Percentiles rank a stretch among this genome's conserved stretches.
phyloP scores from a whole-genome alignment of 2,113 vertebrate species.

The Chauna torquata region DNA sequence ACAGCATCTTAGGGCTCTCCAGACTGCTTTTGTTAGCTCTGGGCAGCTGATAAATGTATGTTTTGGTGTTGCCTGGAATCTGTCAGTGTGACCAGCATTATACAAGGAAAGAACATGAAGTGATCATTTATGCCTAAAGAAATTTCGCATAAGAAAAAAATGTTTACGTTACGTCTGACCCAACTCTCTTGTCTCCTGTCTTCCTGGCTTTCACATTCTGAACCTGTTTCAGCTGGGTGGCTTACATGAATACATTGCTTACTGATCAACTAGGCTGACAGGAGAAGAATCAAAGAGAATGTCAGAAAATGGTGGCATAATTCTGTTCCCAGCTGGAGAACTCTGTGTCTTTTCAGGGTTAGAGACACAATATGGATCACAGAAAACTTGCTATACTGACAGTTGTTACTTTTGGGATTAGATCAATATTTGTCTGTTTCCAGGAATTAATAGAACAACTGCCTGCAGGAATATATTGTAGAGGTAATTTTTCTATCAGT shows the following conservation, averaged over 20 bases:
- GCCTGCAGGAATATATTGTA: conserved; percentile 30
- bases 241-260: background rate
- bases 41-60: background rate
- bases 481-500: conserved; percentile 29
- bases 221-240: background rate
- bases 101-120: background rate
- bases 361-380: background rate
- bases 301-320: conserved; percentile 30
- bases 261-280: background rate
- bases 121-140: background rate
- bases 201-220: background rate
- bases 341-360: background rate
- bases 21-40: background rate
- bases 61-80: background rate
- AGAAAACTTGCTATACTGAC: background rate
- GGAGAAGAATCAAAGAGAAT: conserved; percentile 10
- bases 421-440: conserved; percentile 19
- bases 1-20: background rate
- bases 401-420: conserved; percentile 59
- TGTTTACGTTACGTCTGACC: background rate
- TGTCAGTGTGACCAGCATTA: background rate
- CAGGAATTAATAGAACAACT: conserved; percentile 51
- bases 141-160: background rate
- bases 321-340: conserved; percentile 30
- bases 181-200: background rate